A percentile compares a stretch with the other conserved stretches of the same genome.
These are phyloP conservation scores for Eclectus roratus DNA, from an alignment of 2,113 vertebrate species.

Conservation along the genomic window DNA sequence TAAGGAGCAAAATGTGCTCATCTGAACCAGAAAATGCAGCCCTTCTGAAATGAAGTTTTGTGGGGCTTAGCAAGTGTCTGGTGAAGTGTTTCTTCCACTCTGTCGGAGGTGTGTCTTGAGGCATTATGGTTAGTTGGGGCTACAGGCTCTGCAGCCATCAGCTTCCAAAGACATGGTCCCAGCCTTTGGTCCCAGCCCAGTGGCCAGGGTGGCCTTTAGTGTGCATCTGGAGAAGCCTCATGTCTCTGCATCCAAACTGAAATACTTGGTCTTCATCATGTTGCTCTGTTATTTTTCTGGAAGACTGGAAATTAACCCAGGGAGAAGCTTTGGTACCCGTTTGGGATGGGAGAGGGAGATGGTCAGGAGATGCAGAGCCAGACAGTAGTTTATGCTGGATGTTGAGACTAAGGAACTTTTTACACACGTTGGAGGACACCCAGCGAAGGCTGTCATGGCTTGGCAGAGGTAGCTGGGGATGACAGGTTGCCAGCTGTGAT, in stretches of 20 bases:
- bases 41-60: neutral
- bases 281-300: neutral
- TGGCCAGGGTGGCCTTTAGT: neutral
- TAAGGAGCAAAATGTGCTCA: neutral
- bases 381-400: neutral
- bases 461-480: neutral
- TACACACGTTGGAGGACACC: rapidly evolving
- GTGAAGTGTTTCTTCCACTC: neutral
- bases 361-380: neutral
- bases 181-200: neutral
- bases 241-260: neutral
- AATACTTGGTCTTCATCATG: neutral
- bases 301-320: neutral
- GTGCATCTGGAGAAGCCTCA: neutral
- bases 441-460: neutral
- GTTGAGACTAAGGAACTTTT: neutral
- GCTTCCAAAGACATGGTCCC: rapidly evolving
- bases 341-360: neutral
- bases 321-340: neutral
- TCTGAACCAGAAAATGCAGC: neutral
- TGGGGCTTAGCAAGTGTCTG: neutral
- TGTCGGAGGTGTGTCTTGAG: neutral
- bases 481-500: neutral
- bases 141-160: neutral
- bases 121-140: rapidly evolving